Base-by-base conservation (phyloP, 1,140 invertebrate species). In the Mesaphorura yosii region DNA sequence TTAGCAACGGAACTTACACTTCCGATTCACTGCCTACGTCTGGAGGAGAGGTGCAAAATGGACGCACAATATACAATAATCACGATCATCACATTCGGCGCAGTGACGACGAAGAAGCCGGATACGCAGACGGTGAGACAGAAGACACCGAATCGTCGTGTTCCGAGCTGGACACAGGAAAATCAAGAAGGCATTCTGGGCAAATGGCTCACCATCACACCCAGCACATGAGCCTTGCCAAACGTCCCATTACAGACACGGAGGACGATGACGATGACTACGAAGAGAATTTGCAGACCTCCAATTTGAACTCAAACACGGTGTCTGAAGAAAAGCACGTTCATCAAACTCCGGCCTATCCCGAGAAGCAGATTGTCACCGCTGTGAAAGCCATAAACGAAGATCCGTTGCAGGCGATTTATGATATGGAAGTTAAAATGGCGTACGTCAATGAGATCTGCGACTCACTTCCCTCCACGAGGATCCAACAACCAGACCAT, bases 1-100 rank as follows among this genome's bases (percentile, higher is more conserved):
- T 81, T 66, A 76, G 85, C 63, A 87, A 83, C 66, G 86, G 83
- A 29, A 85, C 82, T 29, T 75, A 76, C 64, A 81, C 81, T 68
- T 57, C 23, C 47, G 55, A 79, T 78, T 39, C 77, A 79, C 27
- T 68, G 82, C 53, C 76, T 82, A 58, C 78, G 81, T 10, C 10
- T n/a, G n/a, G 31, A 10, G 68, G 72, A 77, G 55, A 80, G 79
- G 66, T 77, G 78, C 64, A 71, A 73, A 15, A 73, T 77, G 58
- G 66, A 67, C 55, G 61, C 69, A 57, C 65, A 69, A 54, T 66
- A 55, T 67, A 70, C 66, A 67, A 68, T 69, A n/a, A n/a, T n/a
- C n/a, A n/a, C n/a, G n/a, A n/a, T n/a, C n/a, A n/a, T n/a, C n/a
- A n/a, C n/a, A n/a, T n/a, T n/a, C 67, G 64, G 64, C n/a, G 63